phyloP scores from a whole-genome alignment of 1,140 invertebrate genomes.

The Cydia pomonella region DNA sequence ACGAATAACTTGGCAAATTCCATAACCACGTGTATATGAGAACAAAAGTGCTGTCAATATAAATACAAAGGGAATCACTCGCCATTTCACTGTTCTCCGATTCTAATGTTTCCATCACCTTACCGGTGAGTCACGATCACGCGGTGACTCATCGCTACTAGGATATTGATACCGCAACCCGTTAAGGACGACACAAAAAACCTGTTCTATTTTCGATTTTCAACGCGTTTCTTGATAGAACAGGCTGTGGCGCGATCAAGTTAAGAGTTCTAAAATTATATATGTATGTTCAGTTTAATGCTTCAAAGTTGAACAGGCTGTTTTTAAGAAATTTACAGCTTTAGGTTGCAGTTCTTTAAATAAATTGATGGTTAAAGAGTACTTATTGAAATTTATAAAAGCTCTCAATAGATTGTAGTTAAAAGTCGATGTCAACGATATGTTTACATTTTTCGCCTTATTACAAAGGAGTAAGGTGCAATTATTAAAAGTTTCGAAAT shows the following conservation, averaged over 20 bases:
- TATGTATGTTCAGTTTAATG: background rate
- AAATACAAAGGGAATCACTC: background rate
- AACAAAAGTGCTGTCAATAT: background rate
- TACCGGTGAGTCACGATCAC: background rate
- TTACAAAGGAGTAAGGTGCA: too few relatives aligned
- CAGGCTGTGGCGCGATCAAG: background rate
- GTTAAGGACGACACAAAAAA: slow-evolving; percentile 20
- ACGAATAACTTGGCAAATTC: background rate
- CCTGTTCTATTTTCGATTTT: slow-evolving; percentile 3
- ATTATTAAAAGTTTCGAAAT: background rate
- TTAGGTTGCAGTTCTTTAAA: too few relatives aligned
- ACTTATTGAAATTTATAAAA: too few relatives aligned
- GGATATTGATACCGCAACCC: background rate
- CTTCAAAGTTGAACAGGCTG: too few relatives aligned
- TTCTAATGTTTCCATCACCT: background rate
- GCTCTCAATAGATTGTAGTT: too few relatives aligned
- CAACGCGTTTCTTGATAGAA: background rate
- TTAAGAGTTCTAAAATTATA: background rate
- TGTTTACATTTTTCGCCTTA: too few relatives aligned
- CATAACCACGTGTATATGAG: background rate
- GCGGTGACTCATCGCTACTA: slow-evolving; percentile 14
- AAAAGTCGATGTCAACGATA: too few relatives aligned
- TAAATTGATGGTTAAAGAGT: too few relatives aligned
- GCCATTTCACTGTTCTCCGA: background rate
- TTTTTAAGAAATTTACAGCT: too few relatives aligned